Evolutionary conservation across 2,113 vertebrate species (phyloP).

Genomic region (Onychostruthus taczanowskii): DNA sequence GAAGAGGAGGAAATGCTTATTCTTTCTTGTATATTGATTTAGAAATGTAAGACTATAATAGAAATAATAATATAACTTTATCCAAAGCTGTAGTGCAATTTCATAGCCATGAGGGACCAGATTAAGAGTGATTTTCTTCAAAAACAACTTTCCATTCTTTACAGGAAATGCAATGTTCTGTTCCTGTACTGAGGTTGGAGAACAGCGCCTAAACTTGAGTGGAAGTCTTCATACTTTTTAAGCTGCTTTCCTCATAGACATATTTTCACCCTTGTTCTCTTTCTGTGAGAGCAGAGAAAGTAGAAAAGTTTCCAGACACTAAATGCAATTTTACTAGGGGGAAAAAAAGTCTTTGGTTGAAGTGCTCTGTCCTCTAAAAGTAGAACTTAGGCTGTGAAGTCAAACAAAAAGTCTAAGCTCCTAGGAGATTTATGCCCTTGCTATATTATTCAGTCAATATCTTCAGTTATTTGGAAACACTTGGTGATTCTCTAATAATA

Average conservation of each 20-base stretch:
- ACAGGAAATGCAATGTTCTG: neutral
- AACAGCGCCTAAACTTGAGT: neutral
- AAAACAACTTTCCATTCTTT: neutral
- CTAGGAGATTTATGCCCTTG: neutral
- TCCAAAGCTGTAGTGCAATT: neutral
- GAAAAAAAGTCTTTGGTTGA: neutral
- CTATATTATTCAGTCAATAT: slow-evolving; percentile 45
- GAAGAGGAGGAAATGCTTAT: neutral
- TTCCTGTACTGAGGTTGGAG: neutral
- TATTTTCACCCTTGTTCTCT: neutral
- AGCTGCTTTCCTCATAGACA: neutral
- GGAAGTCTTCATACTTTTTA: neutral
- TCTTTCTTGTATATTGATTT: neutral
- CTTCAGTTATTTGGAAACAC: slow-evolving; percentile 25
- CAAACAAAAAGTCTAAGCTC: neutral
- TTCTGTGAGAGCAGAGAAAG: neutral
- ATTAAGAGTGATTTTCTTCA: neutral
- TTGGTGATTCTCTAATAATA: slow-evolving; percentile 22
- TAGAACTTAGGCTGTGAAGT: neutral
- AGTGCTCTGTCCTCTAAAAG: neutral
- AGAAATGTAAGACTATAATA: neutral
- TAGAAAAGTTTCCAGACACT: neutral
- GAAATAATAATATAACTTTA: neutral
- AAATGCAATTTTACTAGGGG: neutral
- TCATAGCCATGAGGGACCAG: neutral